Conservation (phyloP, 2,113 vertebrate species). For the Athene cunicularia region DNA sequence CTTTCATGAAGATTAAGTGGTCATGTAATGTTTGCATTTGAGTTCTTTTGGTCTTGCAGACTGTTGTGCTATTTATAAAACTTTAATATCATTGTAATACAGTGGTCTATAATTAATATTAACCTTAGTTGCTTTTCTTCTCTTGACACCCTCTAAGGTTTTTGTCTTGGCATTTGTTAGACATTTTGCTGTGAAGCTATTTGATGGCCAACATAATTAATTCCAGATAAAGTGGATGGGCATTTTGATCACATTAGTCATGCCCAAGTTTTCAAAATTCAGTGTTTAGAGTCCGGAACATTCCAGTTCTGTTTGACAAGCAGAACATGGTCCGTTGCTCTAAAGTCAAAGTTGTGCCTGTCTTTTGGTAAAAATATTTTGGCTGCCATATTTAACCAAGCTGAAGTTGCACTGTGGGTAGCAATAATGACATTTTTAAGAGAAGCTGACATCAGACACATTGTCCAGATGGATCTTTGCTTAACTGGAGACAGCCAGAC, state of each 20-base stretch:
- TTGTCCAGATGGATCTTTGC: background rate
- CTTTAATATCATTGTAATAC: background rate
- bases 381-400: background rate
- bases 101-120: background rate
- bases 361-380: background rate
- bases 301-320: background rate
- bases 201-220: background rate
- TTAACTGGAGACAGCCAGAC: background rate
- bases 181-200: background rate
- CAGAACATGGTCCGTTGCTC: background rate
- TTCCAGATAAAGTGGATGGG: background rate
- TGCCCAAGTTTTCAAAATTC: background rate
- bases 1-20: background rate
- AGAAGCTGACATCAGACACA: background rate
- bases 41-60: background rate
- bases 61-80: conserved; percentile 22
- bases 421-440: background rate
- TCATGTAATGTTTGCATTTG: background rate
- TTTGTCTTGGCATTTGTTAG: conserved; percentile 16
- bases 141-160: background rate
- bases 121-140: background rate
- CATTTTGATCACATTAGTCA: background rate
- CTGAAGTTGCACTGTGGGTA: background rate
- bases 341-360: background rate
- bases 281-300: background rate